phyloP scores from a whole-genome alignment of 2,797 vertebrate species.

The Hippopotamyrus pictus region DNA sequence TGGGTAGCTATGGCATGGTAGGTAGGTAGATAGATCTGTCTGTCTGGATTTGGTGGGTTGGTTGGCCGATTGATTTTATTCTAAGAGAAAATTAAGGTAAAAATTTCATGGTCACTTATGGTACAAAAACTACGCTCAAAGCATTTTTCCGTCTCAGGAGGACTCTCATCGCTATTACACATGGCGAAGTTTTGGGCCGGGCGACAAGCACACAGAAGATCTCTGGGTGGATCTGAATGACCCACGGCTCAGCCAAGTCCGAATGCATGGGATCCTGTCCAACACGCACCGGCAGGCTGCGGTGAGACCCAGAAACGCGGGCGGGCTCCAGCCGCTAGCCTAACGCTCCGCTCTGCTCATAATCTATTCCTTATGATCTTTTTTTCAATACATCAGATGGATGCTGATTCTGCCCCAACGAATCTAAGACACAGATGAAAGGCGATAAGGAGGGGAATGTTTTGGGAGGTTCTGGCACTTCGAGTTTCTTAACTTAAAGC shows the following conservation, averaged over 20 bases:
- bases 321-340: not conserved
- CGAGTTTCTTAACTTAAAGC: slow-evolving; percentile 4
- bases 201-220: slow-evolving; percentile 54
- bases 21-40: not conserved
- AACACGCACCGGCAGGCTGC: slow-evolving; percentile 82
- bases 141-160: slow-evolving; percentile 57
- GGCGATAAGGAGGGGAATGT: not conserved
- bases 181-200: slow-evolving; percentile 65
- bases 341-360: not conserved
- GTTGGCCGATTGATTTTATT: not conserved
- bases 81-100: not conserved
- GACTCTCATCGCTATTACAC: slow-evolving; percentile 79
- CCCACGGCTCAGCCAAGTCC: slow-evolving; percentile 64
- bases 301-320: slow-evolving; percentile 57
- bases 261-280: slow-evolving; percentile 80
- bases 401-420: not conserved
- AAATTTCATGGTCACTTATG: not conserved
- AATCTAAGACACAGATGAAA: not conserved
- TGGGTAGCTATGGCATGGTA: not conserved
- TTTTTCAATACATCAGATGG: not conserved
- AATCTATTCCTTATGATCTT: not conserved
- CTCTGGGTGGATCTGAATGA: slow-evolving; percentile 74
- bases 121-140: not conserved
- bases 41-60: not conserved
- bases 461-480: not conserved